Percentiles rank a stretch among this genome's conserved stretches.
Evolutionary conservation across 2,888 invertebrate genomes (phyloP).

Genomic region (Phyllotreta cruciferae): DNA sequence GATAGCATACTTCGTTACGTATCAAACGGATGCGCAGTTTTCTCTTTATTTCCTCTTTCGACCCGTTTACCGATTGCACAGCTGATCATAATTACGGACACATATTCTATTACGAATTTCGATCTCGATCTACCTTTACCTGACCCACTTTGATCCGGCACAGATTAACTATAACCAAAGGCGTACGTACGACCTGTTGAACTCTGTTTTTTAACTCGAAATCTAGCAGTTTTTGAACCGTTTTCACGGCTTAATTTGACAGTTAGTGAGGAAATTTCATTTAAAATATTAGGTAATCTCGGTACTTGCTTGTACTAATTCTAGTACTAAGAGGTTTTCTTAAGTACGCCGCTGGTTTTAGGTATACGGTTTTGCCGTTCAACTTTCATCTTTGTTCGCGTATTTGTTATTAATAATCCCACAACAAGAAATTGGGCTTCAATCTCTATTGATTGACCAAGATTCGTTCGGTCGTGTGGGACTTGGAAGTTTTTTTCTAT

Average conservation of each 20-base stretch:
- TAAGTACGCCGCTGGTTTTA: no score
- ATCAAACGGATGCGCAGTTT: conserved; percentile 1
- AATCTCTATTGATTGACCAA: conserved; percentile 6
- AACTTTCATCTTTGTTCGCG: conserved; percentile 25
- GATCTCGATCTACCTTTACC: conserved; percentile 24
- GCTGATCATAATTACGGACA: conserved; percentile 21
- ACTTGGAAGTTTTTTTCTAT: no score
- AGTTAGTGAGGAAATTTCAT: no score
- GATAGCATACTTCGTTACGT: conserved; percentile 2
- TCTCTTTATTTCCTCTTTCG: conserved; percentile 12
- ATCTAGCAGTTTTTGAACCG: no score
- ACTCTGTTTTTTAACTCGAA: not conserved
- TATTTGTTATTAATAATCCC: conserved; percentile 19
- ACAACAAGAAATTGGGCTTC: conserved; percentile 19
- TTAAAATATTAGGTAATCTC: no score
- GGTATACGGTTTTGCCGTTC: not conserved
- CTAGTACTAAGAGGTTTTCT: not conserved
- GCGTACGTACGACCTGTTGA: not conserved
- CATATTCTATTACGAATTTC: conserved; percentile 19
- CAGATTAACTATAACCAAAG: conserved; percentile 1
- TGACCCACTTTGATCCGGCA: conserved; percentile 19
- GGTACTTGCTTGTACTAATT: not conserved
- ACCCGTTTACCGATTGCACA: conserved; percentile 20
- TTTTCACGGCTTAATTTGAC: no score
- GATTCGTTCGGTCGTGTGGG: no score